A percentile compares a stretch with the other conserved stretches of the same genome.
Evolutionary conservation across 2,888 invertebrate genomes (phyloP).

Genomic region (Cheiracanthium punctorium): DNA sequence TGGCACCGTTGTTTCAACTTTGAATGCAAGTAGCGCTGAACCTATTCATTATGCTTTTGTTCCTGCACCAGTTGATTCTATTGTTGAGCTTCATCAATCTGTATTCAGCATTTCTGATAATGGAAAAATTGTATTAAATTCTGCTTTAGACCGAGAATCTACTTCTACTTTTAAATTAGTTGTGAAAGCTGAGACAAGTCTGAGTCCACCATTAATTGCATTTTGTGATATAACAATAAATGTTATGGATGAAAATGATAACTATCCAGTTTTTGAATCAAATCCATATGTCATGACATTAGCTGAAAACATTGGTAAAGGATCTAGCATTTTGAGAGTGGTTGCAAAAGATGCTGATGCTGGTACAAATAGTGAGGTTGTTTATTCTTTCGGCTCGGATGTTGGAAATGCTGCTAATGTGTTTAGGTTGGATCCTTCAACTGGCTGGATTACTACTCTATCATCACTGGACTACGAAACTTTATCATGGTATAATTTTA

Average conservation of each 20-base stretch:
- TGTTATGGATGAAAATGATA: conserved; percentile 93
- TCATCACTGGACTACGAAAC: conserved; percentile 87
- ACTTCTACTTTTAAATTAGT: conserved; percentile 83
- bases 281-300: conserved; percentile 85
- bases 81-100: conserved; percentile 75
- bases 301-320: conserved; percentile 90
- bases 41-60: conserved; percentile 81
- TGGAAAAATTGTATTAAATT: conserved; percentile 86
- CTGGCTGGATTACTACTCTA: conserved; percentile 91
- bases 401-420: conserved; percentile 78
- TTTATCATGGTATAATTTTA: conserved; percentile 85
- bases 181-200: conserved; percentile 83
- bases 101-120: conserved; percentile 82
- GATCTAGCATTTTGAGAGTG: conserved; percentile 85
- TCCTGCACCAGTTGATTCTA: conserved; percentile 77
- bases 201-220: conserved; percentile 77
- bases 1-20: conserved; percentile 82
- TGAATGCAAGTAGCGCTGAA: conserved; percentile 82
- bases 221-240: conserved; percentile 85
- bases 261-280: conserved; percentile 87
- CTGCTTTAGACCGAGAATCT: conserved; percentile 85
- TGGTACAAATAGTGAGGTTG: conserved; percentile 89
- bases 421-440: conserved; percentile 89
- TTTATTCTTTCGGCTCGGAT: conserved; percentile 80
- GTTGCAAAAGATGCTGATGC: conserved; percentile 84